Base-by-base conservation (phyloP, 2,888 invertebrate species). In the Lydus trimaculatus region DNA sequence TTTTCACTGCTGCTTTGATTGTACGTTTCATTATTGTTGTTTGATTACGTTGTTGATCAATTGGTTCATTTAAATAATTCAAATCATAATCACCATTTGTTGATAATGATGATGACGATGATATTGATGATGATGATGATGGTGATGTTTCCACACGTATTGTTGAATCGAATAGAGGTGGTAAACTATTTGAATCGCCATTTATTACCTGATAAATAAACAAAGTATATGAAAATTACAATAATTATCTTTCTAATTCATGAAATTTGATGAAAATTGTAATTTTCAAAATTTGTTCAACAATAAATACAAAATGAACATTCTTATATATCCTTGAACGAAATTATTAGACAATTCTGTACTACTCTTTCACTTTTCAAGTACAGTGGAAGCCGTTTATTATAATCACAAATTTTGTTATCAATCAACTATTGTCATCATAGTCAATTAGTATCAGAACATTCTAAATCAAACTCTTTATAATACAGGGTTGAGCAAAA, bases 1-100 rank as follows among this genome's bases (percentile, higher is more conserved):
- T 81, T 73, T 82, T 82, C 9, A 77, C 75, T 1, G 76, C 77
- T 28, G 74, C 72, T 61, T 72, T 74, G 28, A 67, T 61, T 69
- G 71, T 73, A 63, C 70, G 69, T 31, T 64, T 59, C 9, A 62
- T 23, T 56, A 61, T 36, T 31, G 28, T 67, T 28, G 13, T 36
- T 15, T 0, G 36, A 4, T 36, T 36, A 58, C 28, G 60, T 13
- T 69, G 62, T 60, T 69, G 64, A 36, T 71, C 61, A 28, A 73
- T 67, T 23, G 70, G 67, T 31, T 76, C 78, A 25, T 72, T 77
- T 8, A 79, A 66, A 67, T 75, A 81, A 65, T 72, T 67, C 58
- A 80, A 72, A 61, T 81, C 79, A 60, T 80, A 80, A 73, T 76
- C 73, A 48, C 67, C 67, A 33, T 68, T 56, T 28, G 48, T 48